phyloP scores from a whole-genome alignment of 2,888 invertebrate genomes.

The Aphodius granarius region DNA sequence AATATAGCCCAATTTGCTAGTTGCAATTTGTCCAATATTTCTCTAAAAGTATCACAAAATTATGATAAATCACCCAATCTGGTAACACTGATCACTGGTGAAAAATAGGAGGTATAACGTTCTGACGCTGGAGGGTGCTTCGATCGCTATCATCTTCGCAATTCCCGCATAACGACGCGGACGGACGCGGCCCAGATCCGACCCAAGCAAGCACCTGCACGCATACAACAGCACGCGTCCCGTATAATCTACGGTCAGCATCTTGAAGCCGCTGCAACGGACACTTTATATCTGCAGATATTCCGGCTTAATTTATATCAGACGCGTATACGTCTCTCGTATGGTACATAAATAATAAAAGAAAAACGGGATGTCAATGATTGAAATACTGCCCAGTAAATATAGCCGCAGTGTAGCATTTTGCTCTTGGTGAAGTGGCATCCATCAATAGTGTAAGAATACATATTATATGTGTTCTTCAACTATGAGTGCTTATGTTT shows the following conservation, averaged over 20 bases:
- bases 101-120: conserved; percentile 21
- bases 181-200: conserved; percentile 17
- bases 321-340: not conserved
- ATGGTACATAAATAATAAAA: not conserved
- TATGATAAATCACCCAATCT: too few relatives aligned
- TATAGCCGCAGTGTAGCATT: not conserved
- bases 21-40: too few relatives aligned
- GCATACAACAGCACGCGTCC: conserved; percentile 29
- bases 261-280: not conserved
- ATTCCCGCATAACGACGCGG: conserved; percentile 31
- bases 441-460: too few relatives aligned
- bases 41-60: too few relatives aligned
- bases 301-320: conserved; percentile 4
- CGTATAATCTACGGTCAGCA: conserved; percentile 2
- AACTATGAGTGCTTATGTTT: too few relatives aligned
- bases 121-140: conserved; percentile 21
- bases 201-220: conserved; percentile 30
- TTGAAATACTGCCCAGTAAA: not conserved
- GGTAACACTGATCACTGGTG: not conserved
- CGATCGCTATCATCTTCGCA: conserved; percentile 28
- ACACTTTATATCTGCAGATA: not conserved
- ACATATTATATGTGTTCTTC: too few relatives aligned
- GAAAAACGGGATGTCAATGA: not conserved
- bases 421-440: too few relatives aligned
- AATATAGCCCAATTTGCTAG: too few relatives aligned